Evolutionary conservation across 2,113 vertebrate species (phyloP).

Genomic region (Bombycilla garrulus): DNA sequence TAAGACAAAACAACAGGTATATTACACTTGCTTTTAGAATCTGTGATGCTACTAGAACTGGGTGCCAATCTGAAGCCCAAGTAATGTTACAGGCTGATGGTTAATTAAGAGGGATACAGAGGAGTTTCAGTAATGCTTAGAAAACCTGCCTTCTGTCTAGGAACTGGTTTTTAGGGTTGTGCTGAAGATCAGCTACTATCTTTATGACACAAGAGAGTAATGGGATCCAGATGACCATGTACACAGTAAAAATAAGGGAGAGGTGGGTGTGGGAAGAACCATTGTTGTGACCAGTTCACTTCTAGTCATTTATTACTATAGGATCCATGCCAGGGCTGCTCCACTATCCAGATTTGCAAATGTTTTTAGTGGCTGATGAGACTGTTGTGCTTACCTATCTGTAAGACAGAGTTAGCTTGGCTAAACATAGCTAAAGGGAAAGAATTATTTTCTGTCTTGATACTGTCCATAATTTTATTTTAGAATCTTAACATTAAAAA

Average conservation of each 20-base stretch:
- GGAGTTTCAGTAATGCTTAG: neutral
- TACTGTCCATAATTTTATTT: neutral
- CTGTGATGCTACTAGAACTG: neutral
- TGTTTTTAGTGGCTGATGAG: neutral
- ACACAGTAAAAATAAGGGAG: neutral
- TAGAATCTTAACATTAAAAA: neutral
- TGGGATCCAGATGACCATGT: neutral
- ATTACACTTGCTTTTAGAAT: neutral
- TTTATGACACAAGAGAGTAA: neutral
- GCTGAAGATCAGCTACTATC: neutral
- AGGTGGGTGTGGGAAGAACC: neutral
- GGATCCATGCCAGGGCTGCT: neutral
- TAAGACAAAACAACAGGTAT: neutral
- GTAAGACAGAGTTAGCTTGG: neutral
- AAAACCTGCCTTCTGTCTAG: neutral
- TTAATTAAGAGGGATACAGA: neutral
- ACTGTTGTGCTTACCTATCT: neutral
- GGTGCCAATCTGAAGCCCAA: neutral
- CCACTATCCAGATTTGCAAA: neutral
- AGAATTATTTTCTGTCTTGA: neutral
- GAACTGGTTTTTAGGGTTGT: neutral
- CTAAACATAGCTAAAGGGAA: neutral
- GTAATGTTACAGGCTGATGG: neutral
- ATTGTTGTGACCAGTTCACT: neutral
- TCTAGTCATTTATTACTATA: neutral